phyloP scores from a whole-genome alignment of 1,140 invertebrate species.

The Pararge aegeria region DNA sequence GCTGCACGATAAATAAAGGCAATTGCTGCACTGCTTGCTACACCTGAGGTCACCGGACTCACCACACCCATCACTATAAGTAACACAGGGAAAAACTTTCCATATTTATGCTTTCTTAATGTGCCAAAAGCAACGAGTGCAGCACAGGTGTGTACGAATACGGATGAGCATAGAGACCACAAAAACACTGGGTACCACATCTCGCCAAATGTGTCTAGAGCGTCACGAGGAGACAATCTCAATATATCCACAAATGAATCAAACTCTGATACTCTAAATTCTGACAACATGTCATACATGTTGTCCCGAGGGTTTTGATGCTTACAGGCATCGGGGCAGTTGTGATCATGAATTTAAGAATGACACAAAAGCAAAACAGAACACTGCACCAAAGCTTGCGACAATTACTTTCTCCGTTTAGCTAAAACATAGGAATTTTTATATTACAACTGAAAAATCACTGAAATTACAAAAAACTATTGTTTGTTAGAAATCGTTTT shows the following conservation, averaged over 20 bases:
- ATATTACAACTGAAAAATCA: too few relatives aligned
- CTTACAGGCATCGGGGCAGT: slow-evolving; percentile 66
- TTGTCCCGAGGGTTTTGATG: slow-evolving; percentile 54
- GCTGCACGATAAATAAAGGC: slow-evolving; percentile 96
- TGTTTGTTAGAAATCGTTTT: too few relatives aligned
- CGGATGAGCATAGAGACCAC: slow-evolving; percentile 95
- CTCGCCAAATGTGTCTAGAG: slow-evolving; percentile 86
- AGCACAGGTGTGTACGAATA: slow-evolving; percentile 94
- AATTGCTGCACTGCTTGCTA: slow-evolving; percentile 94
- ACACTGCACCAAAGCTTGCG: not conserved
- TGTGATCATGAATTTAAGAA: slow-evolving; percentile 26
- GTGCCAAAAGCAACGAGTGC: slow-evolving; percentile 94
- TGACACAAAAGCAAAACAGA: slow-evolving; percentile 12
- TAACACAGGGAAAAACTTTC: slow-evolving; percentile 93
- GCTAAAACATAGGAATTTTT: too few relatives aligned
- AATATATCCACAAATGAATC: slow-evolving; percentile 84
- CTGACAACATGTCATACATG: slow-evolving; percentile 82
- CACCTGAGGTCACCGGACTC: slow-evolving; percentile 91
- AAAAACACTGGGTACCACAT: slow-evolving; percentile 98
- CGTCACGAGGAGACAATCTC: slow-evolving; percentile 81
- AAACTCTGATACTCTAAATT: slow-evolving; percentile 81
- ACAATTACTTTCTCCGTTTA: too few relatives aligned
- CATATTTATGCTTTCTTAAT: slow-evolving; percentile 94
- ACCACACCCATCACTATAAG: slow-evolving; percentile 94
- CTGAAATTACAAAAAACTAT: too few relatives aligned